Evolutionary conservation across 2,888 invertebrate species (phyloP), one percentile per base, ranked within the genome.

Genomic region (Hypena proboscidalis): DNA sequence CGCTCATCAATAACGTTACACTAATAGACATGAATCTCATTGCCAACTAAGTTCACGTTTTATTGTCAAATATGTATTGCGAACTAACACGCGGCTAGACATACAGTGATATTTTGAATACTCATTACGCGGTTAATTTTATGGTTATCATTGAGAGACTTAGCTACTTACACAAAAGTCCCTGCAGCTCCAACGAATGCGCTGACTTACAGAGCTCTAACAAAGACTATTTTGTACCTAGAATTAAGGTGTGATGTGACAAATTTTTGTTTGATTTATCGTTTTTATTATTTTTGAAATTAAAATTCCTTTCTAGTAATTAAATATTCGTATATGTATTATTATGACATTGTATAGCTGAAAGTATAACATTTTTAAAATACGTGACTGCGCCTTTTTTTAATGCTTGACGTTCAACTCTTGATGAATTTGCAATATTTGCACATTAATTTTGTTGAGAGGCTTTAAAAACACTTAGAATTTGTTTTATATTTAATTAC

Each of bases 201-300:
- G 68, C 69, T 76, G 64, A 70, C 62, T 69, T 66, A 75, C 75
- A 79, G 71, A n/a, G 73, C 75, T 74, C 74, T 82, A 80, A 81
- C 78, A 70, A 69, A 71, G 74, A 67, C 73, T 74, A 75, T 80
- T 74, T 77, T 86, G 80, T 88, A 83, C 76, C 68, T 90, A 87
- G 86, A 67, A 67, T 70, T 89, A 89, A 89, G 90, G 87, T 87
- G 88, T 90, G 89, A 85, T 88, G 86, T 90, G 85, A 81, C 80
- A 77, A 75, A 72, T 77, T 74, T 67, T 27, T 66, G 27, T 55
- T 67, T 50, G 54, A 37, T 50, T 52, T 52, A 53, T 60, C 30
- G 27, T 57, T 40, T 59, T 47, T 37, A 38, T 45, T 17, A 15
- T 31, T 32, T 29, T 42, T 1, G 15, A 31, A 49, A 33, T 35